Evolutionary conservation across 1,140 invertebrate species (phyloP), one percentile per base, ranked within the genome.

Genomic region (Pristionchus pacificus): DNA sequence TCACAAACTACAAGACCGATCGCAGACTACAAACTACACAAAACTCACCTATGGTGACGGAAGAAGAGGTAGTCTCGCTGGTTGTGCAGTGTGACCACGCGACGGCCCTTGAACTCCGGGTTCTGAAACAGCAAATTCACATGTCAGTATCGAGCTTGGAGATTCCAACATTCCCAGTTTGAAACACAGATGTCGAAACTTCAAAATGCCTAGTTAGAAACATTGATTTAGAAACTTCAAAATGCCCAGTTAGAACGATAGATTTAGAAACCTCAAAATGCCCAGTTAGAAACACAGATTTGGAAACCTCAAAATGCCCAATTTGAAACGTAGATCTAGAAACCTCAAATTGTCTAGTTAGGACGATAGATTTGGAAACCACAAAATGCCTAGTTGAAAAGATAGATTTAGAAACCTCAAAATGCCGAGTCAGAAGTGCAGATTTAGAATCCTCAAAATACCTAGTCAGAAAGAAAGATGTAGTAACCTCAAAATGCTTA

Each of bases 11-110:
- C 1, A 60, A 57, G 28, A 74, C 15, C 15, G 15, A 49, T 49
- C 6, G 19, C 38, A 49, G 38, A 49, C 19, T 19, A 49, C 19
- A 49, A 49, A 19, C 19, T 10, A 49, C 38, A 27, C 28, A 62
- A 33, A 49, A 10, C 3, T 59, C 85, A 94, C 91, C 93, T 90
- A 85, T 98, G 95, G 86, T 98, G 94, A 66, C 96, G 88, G 81
- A 98, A 97, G 85, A 98, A 99, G 79, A 99, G 95, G 80, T 95
- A 99, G 87, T 98, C 96, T 72, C 96, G 88, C 84, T 98, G 96
- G 87, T 98, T 98, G 84, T 98, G 96, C 84, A 98, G 97, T 19
- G 96, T 97, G 19, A 95, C 92, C 1, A 90, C 93, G 75, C 95
- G 87, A 24, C 94, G 88, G 1, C 95, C 95, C 78, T 90, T 89